Evolutionary conservation across 2,888 invertebrate species (phyloP), one percentile per base, ranked within the genome.

Genomic region (Megamerina dolium): DNA sequence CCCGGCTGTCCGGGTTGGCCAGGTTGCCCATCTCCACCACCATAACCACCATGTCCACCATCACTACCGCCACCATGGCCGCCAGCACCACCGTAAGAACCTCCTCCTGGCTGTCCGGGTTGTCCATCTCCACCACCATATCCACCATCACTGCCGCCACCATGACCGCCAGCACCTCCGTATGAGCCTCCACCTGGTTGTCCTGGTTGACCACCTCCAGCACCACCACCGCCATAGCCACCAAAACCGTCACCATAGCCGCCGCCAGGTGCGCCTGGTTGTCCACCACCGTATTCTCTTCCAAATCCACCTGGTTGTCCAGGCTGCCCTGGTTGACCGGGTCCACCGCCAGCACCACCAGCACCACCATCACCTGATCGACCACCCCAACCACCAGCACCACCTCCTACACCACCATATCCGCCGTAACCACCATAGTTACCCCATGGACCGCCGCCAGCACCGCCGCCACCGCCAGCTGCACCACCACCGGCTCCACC

Each of bases 211-310:
- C 20, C 20, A 12, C 21, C 14, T 5, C 14, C 32, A 14, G 30
- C 30, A 14, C 40, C 45, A 9, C 17, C 38, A 21, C 43, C 34
- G 9, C 43, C 38, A 33, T n/a, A n/a, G n/a, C n/a, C 31, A 9
- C 53, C 54, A 12, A 48, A 51, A 1, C 53, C 55, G 1, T 37
- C 36, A 1, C 51, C 49, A 19, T 51, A 53, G n/a, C 52, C 46
- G 2, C 32, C 46, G 10, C 48, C 50, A 37, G 21, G 29, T n/a
- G 9, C 29, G 4, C 27, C 41, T 33, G 4, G 36, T 41, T 16
- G 49, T 14, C 45, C 52, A 19, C 47, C 49, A 12, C 43, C 23
- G 6, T 10, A 6, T 8, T 23, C 6, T 23, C 23, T 10, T 8
- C 23, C 23, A 23, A 10, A 10, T 10, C 10, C 8, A 23, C 23